These are phyloP conservation scores for Notiomystis cincta DNA, from an alignment of 2,113 vertebrate species.

Conservation along the genomic window DNA sequence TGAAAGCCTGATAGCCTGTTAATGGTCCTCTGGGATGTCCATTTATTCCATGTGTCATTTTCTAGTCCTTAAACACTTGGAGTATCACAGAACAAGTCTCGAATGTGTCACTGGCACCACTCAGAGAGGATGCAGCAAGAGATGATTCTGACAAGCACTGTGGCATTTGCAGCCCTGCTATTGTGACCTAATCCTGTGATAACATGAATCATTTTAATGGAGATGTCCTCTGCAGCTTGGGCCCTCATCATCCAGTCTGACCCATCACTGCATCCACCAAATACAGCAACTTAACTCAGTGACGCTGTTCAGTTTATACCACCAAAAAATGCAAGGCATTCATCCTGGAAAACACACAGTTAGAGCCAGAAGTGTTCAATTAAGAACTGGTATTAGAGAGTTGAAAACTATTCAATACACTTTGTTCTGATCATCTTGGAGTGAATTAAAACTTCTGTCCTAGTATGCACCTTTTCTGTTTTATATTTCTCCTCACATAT, in stretches of 20 bases:
- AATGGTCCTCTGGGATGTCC: conserved; percentile 1
- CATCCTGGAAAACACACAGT: neutral
- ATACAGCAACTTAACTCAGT: neutral
- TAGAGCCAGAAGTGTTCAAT: neutral
- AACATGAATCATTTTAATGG: conserved; percentile 39
- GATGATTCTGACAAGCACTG: neutral
- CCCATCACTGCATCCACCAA: neutral
- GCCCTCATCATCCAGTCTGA: neutral
- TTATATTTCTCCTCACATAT: neutral
- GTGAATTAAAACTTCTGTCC: neutral
- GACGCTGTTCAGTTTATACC: neutral
- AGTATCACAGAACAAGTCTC: neutral
- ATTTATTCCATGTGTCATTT: neutral
- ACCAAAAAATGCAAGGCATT: neutral
- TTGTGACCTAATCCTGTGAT: neutral
- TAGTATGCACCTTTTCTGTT: neutral
- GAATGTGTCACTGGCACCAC: conserved; percentile 19
- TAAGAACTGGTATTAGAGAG: neutral
- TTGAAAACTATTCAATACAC: neutral
- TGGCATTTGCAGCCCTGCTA: conserved; percentile 22
- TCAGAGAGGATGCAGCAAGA: neutral
- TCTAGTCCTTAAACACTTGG: neutral
- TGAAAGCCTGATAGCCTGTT: neutral
- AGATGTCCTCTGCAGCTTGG: neutral
- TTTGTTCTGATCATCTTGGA: neutral